Evolutionary conservation across 2,797 vertebrate genomes (phyloP), one percentile per base, ranked within the genome.

Genomic region (Gadopsis bispinosus): DNA sequence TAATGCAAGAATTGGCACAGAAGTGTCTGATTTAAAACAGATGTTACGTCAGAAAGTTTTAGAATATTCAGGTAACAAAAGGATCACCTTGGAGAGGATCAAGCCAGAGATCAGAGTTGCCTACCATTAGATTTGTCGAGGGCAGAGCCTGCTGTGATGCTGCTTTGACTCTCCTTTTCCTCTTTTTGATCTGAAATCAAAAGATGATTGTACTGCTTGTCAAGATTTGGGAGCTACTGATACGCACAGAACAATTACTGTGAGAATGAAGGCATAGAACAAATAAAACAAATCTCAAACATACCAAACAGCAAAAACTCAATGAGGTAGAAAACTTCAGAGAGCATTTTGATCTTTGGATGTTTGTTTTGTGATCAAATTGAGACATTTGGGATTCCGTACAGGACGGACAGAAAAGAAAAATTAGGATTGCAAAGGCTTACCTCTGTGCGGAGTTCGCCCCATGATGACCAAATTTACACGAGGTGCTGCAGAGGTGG

Each of bases 131-230:
- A 95, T 92, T 93, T 96, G 89, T 94, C 93, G 45, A 93, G 91
- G 79, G 93, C 91, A 88, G 95, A 93, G 19, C 92, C 95, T 71
- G 92, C 90, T 91, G 95, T 92, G 70, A 95, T 88, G 91, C 91
- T 91, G 91, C 91, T 92, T 78, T 94, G 94, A 80, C 94, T 95
- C 88, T 97, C 96, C 91, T 96, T 96, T 90, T 93, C 90, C 90
- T 95, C 95, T 94, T 95, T 97, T 84, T 95, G 95, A 93, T 97
- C 97, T 98, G 94, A 84, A 95, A 95, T 93, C 92, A 92, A 91
- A 94, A 93, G 50, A 88, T 77, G 74, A 88, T 89, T 89, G 65
- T 83, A 82, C 22, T 11, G 35, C 78, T 75, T 75, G 83, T 83
- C 65, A 74, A 79, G 75, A 83, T 76, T 55, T 72, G 48, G 59